Base-by-base conservation (phyloP, 1,140 invertebrate species). In the Acromyrmex heyeri region DNA sequence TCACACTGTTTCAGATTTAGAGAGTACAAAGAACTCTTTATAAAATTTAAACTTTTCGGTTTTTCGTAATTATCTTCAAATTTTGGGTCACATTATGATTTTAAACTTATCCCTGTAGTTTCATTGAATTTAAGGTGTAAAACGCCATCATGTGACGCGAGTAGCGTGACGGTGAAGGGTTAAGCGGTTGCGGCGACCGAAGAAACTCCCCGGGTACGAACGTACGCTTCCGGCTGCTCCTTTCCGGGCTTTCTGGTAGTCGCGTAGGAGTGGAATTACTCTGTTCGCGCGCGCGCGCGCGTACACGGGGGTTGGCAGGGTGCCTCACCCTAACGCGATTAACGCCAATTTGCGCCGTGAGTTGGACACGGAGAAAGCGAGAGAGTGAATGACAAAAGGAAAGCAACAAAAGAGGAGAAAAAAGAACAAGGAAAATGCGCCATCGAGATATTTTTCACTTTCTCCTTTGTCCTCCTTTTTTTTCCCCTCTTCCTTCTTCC, bases 241-340 rank as follows among this genome's bases (percentile, higher is more conserved):
- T 77, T 86, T 79, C 75, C 69, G 67, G 53, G 72, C 86, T 69
- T 85, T 76, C 83, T 69, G 85, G 38, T 59, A 34, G 85, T 65
- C 73, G 70, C 62, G 48, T 57, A 87, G 82, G 10, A 86, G 76
- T 78, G 62, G 77, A 78, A 87, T 88, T 88, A 87, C 48, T 85
- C 53, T 87, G 48, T 34, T 62, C 62, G 50, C 24, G 34, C 30
- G 24, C 24, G 21, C 21, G 24, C 24, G 30, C 30, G 30, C 30
- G 30, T 6, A 34, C 34, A 38, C 62, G 34, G 30, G 30, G n/a
- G 44, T n/a, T 50, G 75, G 50, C 87, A 73, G 76, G 69, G 86
- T 86, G 85, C 77, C 62, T 87, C 85, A 78, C 61, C 85, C 72
- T 88, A 88, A 83, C 48, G 53, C 85, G 69, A 88, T 88, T 82